These are phyloP conservation scores for Pygocentrus nattereri DNA, from an alignment of 2,797 vertebrate genomes.

Conservation along the genomic window DNA sequence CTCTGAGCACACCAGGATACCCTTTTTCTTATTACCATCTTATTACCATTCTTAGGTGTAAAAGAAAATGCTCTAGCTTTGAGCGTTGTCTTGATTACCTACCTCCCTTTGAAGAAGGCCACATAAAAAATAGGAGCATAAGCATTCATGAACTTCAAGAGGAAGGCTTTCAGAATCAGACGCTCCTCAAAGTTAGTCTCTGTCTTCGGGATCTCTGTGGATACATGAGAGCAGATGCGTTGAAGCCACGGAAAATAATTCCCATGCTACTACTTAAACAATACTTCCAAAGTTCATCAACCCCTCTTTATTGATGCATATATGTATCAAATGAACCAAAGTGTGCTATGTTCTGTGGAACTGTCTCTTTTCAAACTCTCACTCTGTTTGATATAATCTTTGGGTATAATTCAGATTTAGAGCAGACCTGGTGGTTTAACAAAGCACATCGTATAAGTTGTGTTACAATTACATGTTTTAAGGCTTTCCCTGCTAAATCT, in stretches of 20 bases:
- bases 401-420: not conserved
- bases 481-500: not conserved
- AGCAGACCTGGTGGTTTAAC: not conserved
- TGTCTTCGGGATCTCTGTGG: constrained; percentile 94
- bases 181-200: constrained; percentile 94
- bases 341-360: not conserved
- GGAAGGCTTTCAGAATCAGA: constrained; percentile 93
- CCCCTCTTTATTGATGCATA: too few species aligned
- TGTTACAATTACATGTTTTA: constrained; percentile 19
- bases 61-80: not conserved
- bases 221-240: constrained; percentile 4
- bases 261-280: not conserved
- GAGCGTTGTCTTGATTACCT: not conserved
- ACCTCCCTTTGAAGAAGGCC: constrained; percentile 99
- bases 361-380: not conserved
- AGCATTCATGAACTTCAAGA: constrained; percentile 98
- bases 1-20: not conserved
- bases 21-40: not conserved
- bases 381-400: not conserved
- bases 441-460: not conserved
- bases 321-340: not conserved
- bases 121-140: constrained; percentile 98
- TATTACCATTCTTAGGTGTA: not conserved
- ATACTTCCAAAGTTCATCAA: not conserved
- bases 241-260: not conserved